Conservation (phyloP, 2,888 invertebrate genomes). For the Drosophila engyochracea region DNA sequence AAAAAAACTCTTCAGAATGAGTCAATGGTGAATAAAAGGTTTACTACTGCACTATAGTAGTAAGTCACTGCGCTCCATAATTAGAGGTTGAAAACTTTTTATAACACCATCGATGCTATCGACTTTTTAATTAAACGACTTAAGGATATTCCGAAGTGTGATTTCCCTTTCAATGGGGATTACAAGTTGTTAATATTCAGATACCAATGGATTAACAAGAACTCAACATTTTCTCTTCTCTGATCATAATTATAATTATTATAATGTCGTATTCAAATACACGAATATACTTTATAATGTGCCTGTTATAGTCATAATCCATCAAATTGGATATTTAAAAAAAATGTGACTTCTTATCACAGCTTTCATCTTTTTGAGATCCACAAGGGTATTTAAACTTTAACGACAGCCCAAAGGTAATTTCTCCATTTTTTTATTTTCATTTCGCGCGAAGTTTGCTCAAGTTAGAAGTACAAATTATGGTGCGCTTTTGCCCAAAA, state of each 20-base stretch:
- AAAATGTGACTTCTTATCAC: background rate
- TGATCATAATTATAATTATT: background rate
- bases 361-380: background rate
- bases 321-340: background rate
- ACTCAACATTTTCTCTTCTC: background rate
- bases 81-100: constrained; percentile 10
- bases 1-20: constrained; percentile 14
- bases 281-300: background rate
- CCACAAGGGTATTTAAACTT: background rate
- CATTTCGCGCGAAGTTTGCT: constrained; percentile 47
- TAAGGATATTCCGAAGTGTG: background rate
- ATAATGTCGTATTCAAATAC: background rate
- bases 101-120: constrained; percentile 7
- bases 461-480: constrained; percentile 60
- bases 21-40: constrained; percentile 7
- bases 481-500: constrained; percentile 35
- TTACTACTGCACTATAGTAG: constrained; percentile 7
- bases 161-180: background rate
- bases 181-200: background rate
- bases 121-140: background rate
- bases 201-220: background rate
- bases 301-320: background rate
- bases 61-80: constrained; percentile 11
- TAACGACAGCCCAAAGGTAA: constrained; percentile 3
- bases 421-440: constrained; percentile 18